Evolutionary conservation across 2,113 vertebrate species (phyloP).

Genomic region (Empidonax alnorum): DNA sequence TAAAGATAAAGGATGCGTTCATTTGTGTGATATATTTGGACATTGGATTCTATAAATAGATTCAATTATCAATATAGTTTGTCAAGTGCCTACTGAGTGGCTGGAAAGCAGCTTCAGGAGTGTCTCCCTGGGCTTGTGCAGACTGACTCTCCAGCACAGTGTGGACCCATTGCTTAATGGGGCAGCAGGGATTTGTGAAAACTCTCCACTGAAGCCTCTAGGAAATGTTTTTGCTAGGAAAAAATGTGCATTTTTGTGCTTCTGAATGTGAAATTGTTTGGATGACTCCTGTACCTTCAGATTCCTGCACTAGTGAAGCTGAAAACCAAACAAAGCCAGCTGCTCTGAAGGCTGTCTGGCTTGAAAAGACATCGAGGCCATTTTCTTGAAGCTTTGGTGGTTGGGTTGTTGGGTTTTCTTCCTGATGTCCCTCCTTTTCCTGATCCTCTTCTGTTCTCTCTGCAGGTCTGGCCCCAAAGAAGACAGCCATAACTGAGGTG

Average conservation of each 20-base stretch:
- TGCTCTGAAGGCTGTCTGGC: background rate
- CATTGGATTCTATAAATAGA: background rate
- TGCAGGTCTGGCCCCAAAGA: conserved; percentile 69
- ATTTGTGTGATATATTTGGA: background rate
- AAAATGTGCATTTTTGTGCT: background rate
- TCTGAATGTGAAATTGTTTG: background rate
- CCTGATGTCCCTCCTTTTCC: background rate
- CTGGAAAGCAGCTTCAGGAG: background rate
- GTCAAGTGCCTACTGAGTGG: background rate
- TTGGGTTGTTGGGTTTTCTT: background rate
- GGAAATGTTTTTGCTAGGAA: background rate
- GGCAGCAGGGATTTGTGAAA: background rate
- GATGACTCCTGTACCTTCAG: background rate
- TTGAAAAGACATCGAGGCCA: background rate
- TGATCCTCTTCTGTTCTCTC: conserved; percentile 25
- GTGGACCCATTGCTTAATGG: background rate
- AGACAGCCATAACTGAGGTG: conserved; percentile 64
- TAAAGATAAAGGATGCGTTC: background rate
- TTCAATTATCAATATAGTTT: background rate
- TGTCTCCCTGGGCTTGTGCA: background rate
- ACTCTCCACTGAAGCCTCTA: background rate
- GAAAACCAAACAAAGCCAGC: background rate
- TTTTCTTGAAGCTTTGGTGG: background rate
- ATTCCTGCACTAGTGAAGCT: background rate
- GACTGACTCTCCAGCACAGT: rapidly evolving